Evolutionary conservation across 2,113 vertebrate genomes (phyloP).

Genomic region (Lethenteron reissneri): DNA sequence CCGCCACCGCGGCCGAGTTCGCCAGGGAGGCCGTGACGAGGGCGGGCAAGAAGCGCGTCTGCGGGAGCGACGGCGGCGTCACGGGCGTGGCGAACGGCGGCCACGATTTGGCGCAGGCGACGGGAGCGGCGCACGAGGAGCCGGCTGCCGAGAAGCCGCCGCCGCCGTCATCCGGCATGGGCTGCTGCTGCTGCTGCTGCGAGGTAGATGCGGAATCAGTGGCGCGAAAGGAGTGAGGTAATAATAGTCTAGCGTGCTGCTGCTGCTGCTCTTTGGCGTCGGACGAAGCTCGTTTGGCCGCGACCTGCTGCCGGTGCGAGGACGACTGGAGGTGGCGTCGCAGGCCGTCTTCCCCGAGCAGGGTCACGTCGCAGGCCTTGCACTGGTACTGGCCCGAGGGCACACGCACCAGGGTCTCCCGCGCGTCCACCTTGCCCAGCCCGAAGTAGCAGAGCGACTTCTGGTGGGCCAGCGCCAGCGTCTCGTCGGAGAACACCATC

Average conservation of each 20-base stretch:
- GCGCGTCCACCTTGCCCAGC: slow-evolving; percentile 91
- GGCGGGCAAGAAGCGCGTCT: slow-evolving; percentile 84
- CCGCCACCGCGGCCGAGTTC: no score
- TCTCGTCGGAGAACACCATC: slow-evolving; percentile 99
- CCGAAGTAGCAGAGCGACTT: slow-evolving; percentile 99
- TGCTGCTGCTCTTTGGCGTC: slow-evolving; percentile 98
- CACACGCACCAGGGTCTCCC: slow-evolving; percentile 99
- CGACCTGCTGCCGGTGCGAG: slow-evolving; percentile 99
- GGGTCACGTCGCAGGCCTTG: slow-evolving; percentile 96
- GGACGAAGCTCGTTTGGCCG: slow-evolving; percentile 99
- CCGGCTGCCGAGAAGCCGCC: slow-evolving; percentile 92
- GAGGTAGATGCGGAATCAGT: slow-evolving; percentile 99
- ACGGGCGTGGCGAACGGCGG: slow-evolving; percentile 98
- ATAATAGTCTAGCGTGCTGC: slow-evolving; percentile 70
- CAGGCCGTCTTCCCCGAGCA: slow-evolving; percentile 96
- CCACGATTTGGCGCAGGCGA: slow-evolving; percentile 90
- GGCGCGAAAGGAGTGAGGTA: slow-evolving; percentile 99
- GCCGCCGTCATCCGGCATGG: slow-evolving; percentile 99
- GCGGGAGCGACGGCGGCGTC: slow-evolving; percentile 61
- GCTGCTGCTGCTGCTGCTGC: slow-evolving; percentile 99
- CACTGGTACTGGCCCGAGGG: slow-evolving; percentile 98
- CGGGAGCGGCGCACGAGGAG: slow-evolving; percentile 10
- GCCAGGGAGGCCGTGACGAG: slow-evolving; percentile 99
- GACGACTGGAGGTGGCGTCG: slow-evolving; percentile 99
- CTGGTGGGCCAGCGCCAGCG: slow-evolving; percentile 86